Base-by-base conservation (phyloP, 2,888 invertebrate genomes). In the Punctoribates punctum region DNA sequence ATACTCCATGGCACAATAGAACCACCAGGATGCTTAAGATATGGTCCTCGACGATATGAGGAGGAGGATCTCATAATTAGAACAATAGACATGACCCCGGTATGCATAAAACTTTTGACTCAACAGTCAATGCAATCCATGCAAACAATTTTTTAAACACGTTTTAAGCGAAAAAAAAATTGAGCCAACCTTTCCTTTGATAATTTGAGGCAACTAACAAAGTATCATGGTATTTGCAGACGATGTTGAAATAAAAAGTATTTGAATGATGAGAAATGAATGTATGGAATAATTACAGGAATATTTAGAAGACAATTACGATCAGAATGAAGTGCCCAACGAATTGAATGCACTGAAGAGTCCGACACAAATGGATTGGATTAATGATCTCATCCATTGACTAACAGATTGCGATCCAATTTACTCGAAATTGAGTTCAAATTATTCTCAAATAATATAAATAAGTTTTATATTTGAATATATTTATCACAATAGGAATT, bases 1-100 rank as follows among this genome's bases (percentile, higher is more conserved):
- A 85, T 88, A 51, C 83, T 93, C n/a, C 90, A 92, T 81, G 93
- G 93, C 1, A 92, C 91, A 0, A 85, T 83, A 77, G 84, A 87
- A 74, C 85, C 86, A 80, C 91, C 92, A 0, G 82, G 82, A 3
- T 89, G 91, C 81, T 88, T 90, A 86, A 84, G 82, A 79, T 82
- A 85, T 73, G 88, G 88, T 8, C 51, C 20, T 27, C 80, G 82
- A 25, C 65, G 81, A 80, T 80, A 79, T 27, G 54, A 60, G 9
- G 34, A 79, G 60, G 76, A 77, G 48, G 73, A 75, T 17, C 74
- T 51, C 13, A 67, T 78, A 17, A 73, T 75, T 29, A 73, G 25
- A 11, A 72, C 73, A 15, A 60, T 80, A 3, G 80, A 80, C 51
- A 51, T 38, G 20, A 70, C 38, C 1, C 75, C 75, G 15, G 74